These are phyloP conservation scores for Dicerorhinus sumatrensis DNA, from an alignment of 2,113 vertebrate genomes.

Conservation along the genomic window DNA sequence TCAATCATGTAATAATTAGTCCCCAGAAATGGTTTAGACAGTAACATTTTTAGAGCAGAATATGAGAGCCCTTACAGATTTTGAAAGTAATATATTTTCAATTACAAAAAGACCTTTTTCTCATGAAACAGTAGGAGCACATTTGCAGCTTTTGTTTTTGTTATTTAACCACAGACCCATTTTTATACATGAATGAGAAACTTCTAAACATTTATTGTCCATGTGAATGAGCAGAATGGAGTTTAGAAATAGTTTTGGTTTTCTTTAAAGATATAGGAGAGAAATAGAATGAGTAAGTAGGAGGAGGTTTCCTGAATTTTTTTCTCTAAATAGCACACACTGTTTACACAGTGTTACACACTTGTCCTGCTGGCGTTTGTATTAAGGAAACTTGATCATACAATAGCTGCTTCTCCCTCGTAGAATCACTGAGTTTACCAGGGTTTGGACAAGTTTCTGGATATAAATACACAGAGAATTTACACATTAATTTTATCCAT, in stretches of 20 bases:
- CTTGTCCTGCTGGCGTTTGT: neutral
- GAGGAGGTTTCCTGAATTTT: neutral
- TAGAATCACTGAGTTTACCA: neutral
- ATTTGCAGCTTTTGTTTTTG: neutral
- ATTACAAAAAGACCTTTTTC: conserved; percentile 21
- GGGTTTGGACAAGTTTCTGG: neutral
- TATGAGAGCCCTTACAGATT: neutral
- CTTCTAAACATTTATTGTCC: conserved; percentile 2
- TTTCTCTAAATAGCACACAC: neutral
- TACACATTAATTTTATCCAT: conserved; percentile 33
- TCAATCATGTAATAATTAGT: conserved; percentile 47
- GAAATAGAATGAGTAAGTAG: neutral
- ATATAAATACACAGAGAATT: neutral
- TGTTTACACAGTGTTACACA: neutral
- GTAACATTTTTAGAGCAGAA: conserved; percentile 35
- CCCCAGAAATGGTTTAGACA: neutral
- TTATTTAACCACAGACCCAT: neutral
- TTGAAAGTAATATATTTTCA: conserved; percentile 44
- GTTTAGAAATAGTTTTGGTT: neutral
- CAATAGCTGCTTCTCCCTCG: neutral
- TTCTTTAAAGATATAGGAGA: neutral
- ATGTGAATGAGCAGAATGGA: neutral
- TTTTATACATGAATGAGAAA: conserved; percentile 4
- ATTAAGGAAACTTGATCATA: neutral
- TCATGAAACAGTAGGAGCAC: neutral